A percentile compares a stretch with the other conserved stretches of the same genome.
Conservation (phyloP, 2,113 vertebrate species). For the Suncus etruscus region DNA sequence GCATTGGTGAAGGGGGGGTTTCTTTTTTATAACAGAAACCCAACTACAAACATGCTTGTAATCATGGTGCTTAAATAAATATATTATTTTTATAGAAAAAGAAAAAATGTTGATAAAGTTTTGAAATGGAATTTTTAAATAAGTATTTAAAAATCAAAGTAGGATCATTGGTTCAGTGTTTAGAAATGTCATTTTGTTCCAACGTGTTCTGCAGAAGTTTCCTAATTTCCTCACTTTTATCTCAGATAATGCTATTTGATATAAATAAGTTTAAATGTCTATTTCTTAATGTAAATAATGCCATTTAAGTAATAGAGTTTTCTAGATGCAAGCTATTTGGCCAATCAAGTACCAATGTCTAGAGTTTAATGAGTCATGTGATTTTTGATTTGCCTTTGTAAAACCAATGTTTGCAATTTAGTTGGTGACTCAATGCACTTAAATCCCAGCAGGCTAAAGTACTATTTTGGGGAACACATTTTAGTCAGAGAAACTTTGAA, state of each 20-base stretch:
- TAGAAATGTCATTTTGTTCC: background rate
- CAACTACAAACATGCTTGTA: too few species aligned
- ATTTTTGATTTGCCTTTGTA: background rate
- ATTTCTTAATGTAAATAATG: constrained; percentile 6
- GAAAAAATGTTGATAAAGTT: background rate
- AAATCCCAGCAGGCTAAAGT: background rate
- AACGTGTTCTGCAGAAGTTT: background rate
- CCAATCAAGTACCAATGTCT: background rate
- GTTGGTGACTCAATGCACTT: background rate
- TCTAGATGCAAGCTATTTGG: background rate
- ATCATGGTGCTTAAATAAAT: too few species aligned
- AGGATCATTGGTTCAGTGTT: background rate
- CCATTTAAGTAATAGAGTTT: constrained; percentile 10
- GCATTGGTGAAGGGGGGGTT: too few species aligned
- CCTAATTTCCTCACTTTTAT: constrained; percentile 42
- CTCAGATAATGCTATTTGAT: background rate
- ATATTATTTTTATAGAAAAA: too few species aligned
- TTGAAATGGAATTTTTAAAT: background rate
- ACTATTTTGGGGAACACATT: background rate
- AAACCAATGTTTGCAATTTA: background rate
- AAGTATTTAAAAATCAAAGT: constrained; percentile 16
- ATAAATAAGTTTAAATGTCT: constrained; percentile 25
- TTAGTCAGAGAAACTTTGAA: background rate
- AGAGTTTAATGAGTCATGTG: background rate
- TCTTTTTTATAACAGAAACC: too few species aligned